Percentiles rank a stretch among this genome's conserved stretches.
phyloP scores from a whole-genome alignment of 2,113 vertebrate species.

The Oncorhynchus nerka region DNA sequence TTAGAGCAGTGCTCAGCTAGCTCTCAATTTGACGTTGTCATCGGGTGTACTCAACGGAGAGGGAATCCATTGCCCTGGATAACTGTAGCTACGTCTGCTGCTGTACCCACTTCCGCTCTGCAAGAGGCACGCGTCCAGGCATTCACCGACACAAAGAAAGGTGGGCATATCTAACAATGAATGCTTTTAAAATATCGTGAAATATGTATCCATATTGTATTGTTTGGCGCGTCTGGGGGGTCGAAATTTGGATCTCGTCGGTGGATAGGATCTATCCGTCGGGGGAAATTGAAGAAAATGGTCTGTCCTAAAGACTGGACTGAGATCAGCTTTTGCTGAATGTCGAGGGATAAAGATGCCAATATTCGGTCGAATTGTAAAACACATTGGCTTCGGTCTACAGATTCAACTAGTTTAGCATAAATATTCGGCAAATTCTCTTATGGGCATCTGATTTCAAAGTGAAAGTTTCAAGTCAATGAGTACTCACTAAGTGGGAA shows the following conservation, averaged over 20 bases:
- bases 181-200: conserved; percentile 8
- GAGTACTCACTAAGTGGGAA: conserved; percentile 38
- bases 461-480: conserved; percentile 54
- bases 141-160: conserved; percentile 80
- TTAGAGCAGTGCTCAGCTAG: not conserved
- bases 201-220: not conserved
- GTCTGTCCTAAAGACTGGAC: conserved; percentile 51
- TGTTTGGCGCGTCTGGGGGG: not conserved
- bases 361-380: conserved; percentile 7
- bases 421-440: rapidly evolving
- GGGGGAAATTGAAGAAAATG: conserved; percentile 17
- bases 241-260: not conserved
- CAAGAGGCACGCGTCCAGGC: conserved; percentile 83
- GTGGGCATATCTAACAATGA: conserved; percentile 48
- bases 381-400: conserved; percentile 7
- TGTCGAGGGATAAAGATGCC: conserved; percentile 54
- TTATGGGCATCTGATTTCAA: not conserved
- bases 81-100: conserved; percentile 11
- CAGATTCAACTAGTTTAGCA: not conserved
- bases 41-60: not conserved
- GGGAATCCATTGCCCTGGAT: conserved; percentile 38
- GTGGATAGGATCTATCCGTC: conserved; percentile 7
- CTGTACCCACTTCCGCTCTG: conserved; percentile 85
- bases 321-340: conserved; percentile 46
- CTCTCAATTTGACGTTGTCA: conserved; percentile 9